Conservation (phyloP, 2,888 invertebrate genomes). For the Uloborus plumipes region DNA sequence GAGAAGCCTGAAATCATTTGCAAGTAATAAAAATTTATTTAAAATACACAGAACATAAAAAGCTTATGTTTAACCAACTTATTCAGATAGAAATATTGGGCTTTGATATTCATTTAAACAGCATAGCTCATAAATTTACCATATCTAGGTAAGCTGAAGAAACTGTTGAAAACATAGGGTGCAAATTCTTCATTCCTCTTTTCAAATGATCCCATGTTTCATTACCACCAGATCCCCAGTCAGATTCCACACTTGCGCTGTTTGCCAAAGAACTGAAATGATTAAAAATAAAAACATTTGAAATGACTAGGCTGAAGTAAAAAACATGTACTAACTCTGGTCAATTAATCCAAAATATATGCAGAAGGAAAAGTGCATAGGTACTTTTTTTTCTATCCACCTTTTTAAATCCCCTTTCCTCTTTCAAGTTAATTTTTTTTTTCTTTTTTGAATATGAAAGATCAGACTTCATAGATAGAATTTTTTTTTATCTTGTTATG, state of each 20-base stretch:
- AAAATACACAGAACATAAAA: background rate
- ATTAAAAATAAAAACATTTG: background rate
- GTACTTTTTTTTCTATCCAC: no score
- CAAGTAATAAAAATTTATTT: background rate
- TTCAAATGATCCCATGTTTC: constrained; percentile 61
- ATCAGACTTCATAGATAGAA: no score
- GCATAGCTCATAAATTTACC: constrained; percentile 19
- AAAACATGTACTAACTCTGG: no score
- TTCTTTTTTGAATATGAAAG: no score
- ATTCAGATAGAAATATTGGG: background rate
- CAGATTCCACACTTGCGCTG: constrained; percentile 66
- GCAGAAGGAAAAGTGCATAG: no score
- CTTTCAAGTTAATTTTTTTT: no score
- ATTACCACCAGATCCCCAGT: constrained; percentile 63
- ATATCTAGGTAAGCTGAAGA: constrained; percentile 53
- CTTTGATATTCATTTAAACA: background rate
- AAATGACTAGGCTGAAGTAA: no score
- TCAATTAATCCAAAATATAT: no score
- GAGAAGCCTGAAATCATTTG: constrained; percentile 29
- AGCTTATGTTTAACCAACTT: background rate
- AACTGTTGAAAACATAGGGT: constrained; percentile 57
- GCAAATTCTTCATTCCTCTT: constrained; percentile 54
- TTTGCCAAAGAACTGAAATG: constrained; percentile 67
- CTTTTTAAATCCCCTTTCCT: no score
- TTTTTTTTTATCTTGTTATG: no score